A percentile compares a stretch with the other conserved stretches of the same genome.
Evolutionary conservation across 2,888 invertebrate genomes (phyloP).

Genomic region (Merodon equestris): DNA sequence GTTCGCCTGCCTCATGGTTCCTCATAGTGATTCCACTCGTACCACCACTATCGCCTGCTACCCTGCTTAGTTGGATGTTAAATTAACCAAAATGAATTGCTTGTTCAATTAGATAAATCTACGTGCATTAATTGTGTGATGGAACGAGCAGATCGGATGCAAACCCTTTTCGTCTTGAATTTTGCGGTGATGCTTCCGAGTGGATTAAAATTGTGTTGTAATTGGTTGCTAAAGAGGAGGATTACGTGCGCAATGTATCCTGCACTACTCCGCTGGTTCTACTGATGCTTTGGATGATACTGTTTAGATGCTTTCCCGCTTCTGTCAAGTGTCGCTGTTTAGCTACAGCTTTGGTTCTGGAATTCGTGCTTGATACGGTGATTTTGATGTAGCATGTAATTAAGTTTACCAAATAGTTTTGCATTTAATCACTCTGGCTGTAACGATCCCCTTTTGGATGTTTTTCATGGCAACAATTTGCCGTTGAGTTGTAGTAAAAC

Average conservation of each 20-base stretch:
- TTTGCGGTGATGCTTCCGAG: constrained; percentile 64
- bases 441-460: constrained; percentile 31
- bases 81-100: constrained; percentile 66
- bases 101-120: constrained; percentile 67
- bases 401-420: constrained; percentile 61
- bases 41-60: neutral
- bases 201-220: constrained; percentile 65
- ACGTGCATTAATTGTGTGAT: constrained; percentile 63
- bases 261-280: constrained; percentile 6
- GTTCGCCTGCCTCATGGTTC: no score
- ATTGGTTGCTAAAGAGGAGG: constrained; percentile 61
- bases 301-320: neutral
- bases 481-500: no score
- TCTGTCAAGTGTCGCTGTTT: constrained; percentile 4
- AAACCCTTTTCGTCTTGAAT: constrained; percentile 60
- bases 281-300: neutral
- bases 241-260: constrained; percentile 34
- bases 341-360: neutral
- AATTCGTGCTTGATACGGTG: neutral
- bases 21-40: no score
- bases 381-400: constrained; percentile 41
- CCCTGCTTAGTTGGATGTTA: constrained; percentile 57
- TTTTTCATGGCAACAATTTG: no score
- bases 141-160: constrained; percentile 50
- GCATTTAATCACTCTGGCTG: constrained; percentile 49